Conservation (phyloP, 2,888 invertebrate species). For the Troides helena region DNA sequence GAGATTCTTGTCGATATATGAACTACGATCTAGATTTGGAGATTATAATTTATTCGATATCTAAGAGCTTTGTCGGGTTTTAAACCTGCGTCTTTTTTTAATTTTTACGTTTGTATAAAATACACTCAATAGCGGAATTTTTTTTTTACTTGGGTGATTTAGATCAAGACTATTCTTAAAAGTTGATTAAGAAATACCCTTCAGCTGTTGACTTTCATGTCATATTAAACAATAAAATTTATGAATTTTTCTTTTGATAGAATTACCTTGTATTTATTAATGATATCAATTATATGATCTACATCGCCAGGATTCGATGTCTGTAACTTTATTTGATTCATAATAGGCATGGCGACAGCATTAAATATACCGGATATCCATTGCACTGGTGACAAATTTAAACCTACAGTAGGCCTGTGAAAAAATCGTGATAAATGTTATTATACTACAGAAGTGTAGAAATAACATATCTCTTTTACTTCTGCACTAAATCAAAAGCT, state of each 20-base stretch:
- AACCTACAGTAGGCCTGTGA: slow-evolving; percentile 30
- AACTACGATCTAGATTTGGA: background rate
- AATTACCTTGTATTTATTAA: slow-evolving; percentile 60
- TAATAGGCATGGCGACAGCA: slow-evolving; percentile 41
- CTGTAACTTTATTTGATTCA: slow-evolving; percentile 47
- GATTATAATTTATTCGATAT: background rate
- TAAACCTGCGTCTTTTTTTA: too few species aligned
- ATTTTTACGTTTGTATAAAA: too few species aligned
- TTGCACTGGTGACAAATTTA: slow-evolving; percentile 55
- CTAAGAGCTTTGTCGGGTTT: too few species aligned
- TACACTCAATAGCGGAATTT: too few species aligned
- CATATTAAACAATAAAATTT: too few species aligned
- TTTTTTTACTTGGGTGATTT: too few species aligned
- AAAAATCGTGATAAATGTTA: background rate
- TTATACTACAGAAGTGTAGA: background rate
- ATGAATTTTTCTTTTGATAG: background rate
- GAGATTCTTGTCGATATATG: background rate
- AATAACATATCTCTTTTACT: background rate
- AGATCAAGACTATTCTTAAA: too few species aligned
- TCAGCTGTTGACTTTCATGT: too few species aligned
- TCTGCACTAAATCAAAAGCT: background rate
- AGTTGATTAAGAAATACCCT: too few species aligned
- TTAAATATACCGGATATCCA: slow-evolving; percentile 55
- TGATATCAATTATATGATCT: slow-evolving; percentile 55
- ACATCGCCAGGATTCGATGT: slow-evolving; percentile 47